These are phyloP conservation scores for Agrotis clavis DNA, from an alignment of 2,888 invertebrate species.

Conservation along the genomic window DNA sequence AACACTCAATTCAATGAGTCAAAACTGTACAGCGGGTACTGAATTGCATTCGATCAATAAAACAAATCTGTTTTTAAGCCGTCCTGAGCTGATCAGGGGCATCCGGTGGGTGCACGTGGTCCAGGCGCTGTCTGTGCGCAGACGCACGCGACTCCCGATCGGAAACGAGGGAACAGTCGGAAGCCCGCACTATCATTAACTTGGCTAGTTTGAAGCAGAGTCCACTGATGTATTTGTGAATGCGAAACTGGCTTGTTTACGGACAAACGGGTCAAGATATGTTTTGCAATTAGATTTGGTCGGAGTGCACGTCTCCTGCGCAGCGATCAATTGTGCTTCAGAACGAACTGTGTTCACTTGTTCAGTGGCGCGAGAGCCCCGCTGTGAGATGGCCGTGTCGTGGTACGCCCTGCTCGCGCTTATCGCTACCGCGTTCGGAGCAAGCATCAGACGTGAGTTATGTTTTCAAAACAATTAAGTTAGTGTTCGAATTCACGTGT, in stretches of 20 bases:
- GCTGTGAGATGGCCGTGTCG: conserved; percentile 83
- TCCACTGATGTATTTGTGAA: conserved; percentile 63
- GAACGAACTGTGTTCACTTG: conserved; percentile 85
- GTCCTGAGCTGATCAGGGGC: conserved; percentile 72
- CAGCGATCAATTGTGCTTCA: conserved; percentile 81
- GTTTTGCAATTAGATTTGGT: conserved; percentile 19
- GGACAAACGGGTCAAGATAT: conserved; percentile 25
- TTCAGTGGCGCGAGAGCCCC: conserved; percentile 85
- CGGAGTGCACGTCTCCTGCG: conserved; percentile 67
- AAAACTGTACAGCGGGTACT: conserved; percentile 27
- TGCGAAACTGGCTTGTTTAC: not conserved
- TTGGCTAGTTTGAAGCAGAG: conserved; percentile 50
- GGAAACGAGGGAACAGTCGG: conserved; percentile 81
- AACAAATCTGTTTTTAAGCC: conserved; percentile 57
- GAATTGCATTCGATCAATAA: conserved; percentile 57
- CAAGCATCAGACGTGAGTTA: conserved; percentile 86
- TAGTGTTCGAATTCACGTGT: conserved; percentile 5
- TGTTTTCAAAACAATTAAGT: conserved; percentile 50
- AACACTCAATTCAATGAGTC: conserved; percentile 21
- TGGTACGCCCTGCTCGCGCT: conserved; percentile 83
- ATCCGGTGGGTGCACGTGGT: conserved; percentile 80
- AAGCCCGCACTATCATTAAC: conserved; percentile 79
- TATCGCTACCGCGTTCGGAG: conserved; percentile 85
- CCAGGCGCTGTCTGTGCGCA: conserved; percentile 61
- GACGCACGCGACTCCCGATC: conserved; percentile 78